These are phyloP conservation scores for Burhinus oedicnemus DNA, from an alignment of 2,113 vertebrate genomes.

Conservation along the genomic window DNA sequence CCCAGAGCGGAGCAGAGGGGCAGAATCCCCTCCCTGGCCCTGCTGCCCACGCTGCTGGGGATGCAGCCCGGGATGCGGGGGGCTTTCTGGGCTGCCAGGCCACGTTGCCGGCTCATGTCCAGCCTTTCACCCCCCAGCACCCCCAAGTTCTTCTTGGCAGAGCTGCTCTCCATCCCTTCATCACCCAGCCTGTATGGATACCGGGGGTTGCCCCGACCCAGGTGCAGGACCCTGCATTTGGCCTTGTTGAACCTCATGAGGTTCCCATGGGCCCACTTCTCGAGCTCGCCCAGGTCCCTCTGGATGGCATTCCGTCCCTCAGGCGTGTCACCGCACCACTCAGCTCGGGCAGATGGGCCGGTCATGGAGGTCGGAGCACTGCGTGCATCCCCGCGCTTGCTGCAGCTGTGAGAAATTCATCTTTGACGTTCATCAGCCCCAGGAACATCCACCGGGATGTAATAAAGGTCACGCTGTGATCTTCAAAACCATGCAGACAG, in stretches of 20 bases:
- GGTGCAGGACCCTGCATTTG: neutral
- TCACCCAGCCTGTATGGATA: neutral
- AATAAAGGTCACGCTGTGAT: neutral
- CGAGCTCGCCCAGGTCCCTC: neutral
- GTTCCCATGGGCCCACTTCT: fast-evolving
- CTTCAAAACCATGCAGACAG: neutral
- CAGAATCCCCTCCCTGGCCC: too few species aligned
- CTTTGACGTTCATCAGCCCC: neutral
- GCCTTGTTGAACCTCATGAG: neutral
- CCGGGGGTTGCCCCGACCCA: neutral
- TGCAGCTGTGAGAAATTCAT: neutral
- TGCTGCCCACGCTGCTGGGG: neutral
- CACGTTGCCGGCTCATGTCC: fast-evolving
- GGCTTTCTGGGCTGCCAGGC: fast-evolving
- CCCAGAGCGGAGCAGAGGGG: too few species aligned
- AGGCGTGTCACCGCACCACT: fast-evolving
- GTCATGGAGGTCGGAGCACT: neutral
- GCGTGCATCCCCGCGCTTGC: neutral
- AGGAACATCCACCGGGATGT: neutral
- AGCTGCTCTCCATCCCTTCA: neutral
- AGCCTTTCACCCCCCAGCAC: neutral
- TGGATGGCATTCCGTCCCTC: neutral
- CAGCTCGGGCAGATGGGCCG: neutral
- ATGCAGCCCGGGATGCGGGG: fast-evolving
- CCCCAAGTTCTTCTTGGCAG: neutral